phyloP scores from a whole-genome alignment of 92 coral and sea anemone genomes.

The Metridium senile region DNA sequence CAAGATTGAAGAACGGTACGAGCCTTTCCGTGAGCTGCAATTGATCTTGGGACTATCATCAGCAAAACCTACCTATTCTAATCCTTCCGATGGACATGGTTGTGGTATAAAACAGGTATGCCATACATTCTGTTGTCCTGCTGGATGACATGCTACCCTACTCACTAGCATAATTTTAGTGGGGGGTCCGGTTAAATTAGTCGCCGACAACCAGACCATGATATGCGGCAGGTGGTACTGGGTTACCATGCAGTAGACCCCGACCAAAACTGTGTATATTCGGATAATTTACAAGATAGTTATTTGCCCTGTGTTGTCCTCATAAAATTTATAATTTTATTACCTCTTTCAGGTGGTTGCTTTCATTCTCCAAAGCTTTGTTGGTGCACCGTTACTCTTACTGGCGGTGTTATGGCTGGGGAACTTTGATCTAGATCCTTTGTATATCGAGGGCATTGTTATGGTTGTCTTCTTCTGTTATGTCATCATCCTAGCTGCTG shows the following conservation, averaged over 20 bases:
- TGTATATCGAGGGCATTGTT: conserved; percentile 40
- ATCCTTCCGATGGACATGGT: conserved; percentile 31
- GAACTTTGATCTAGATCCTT: conserved; percentile 32
- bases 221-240: too few relatives aligned
- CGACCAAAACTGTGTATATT: too few relatives aligned
- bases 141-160: too few relatives aligned
- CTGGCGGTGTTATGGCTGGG: conserved; percentile 57
- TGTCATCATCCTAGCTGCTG: conserved; percentile 40
- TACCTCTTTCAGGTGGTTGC: neutral
- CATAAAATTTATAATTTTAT: neutral
- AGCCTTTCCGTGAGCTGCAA: conserved; percentile 84
- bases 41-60: conserved; percentile 67
- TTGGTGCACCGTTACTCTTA: conserved; percentile 70
- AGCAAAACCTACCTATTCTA: conserved; percentile 44
- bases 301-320: too few relatives aligned
- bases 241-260: too few relatives aligned
- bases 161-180: too few relatives aligned
- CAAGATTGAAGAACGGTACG: conserved; percentile 45
- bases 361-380: conserved; percentile 71
- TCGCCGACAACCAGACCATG: too few relatives aligned
- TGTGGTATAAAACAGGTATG: neutral
- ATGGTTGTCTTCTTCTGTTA: conserved; percentile 57
- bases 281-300: too few relatives aligned
- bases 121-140: neutral
- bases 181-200: too few relatives aligned